Conservation (phyloP, 2,797 vertebrate species). For the Lophura swinhoii region DNA sequence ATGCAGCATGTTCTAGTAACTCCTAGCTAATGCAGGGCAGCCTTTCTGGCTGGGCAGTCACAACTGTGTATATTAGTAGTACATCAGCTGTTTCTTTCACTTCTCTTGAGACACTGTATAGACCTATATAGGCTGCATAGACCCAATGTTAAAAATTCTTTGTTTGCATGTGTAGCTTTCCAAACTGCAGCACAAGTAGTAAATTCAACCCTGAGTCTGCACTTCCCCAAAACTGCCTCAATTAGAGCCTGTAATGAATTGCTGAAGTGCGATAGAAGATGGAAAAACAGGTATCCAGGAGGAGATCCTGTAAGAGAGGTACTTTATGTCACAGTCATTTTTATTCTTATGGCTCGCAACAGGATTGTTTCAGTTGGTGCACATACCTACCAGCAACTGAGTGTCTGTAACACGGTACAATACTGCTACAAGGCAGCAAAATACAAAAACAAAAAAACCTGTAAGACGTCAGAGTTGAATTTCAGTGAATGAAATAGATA, state of each 20-base stretch:
- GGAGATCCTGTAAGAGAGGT: neutral
- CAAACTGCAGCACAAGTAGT: neutral
- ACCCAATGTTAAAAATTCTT: neutral
- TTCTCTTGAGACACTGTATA: fast-evolving
- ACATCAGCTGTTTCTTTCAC: neutral
- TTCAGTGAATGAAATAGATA: neutral
- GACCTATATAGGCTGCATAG: neutral
- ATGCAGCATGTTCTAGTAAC: neutral
- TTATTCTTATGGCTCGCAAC: neutral
- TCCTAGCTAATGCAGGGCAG: neutral
- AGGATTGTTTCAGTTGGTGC: neutral
- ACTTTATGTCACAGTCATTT: neutral
- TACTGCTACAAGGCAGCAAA: neutral
- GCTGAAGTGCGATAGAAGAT: neutral
- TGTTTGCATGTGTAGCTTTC: neutral
- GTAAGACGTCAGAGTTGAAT: neutral
- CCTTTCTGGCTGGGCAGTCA: neutral
- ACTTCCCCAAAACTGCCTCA: neutral
- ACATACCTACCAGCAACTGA: neutral
- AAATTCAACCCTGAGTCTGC: neutral
- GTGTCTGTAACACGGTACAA: neutral
- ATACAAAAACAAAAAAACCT: neutral
- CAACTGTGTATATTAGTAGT: neutral
- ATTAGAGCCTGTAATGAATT: neutral
- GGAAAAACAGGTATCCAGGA: neutral